Evolutionary conservation across 92 coral and sea anemone species (phyloP), one percentile per base, ranked within the genome.

Genomic region (Paramuricea clavata): DNA sequence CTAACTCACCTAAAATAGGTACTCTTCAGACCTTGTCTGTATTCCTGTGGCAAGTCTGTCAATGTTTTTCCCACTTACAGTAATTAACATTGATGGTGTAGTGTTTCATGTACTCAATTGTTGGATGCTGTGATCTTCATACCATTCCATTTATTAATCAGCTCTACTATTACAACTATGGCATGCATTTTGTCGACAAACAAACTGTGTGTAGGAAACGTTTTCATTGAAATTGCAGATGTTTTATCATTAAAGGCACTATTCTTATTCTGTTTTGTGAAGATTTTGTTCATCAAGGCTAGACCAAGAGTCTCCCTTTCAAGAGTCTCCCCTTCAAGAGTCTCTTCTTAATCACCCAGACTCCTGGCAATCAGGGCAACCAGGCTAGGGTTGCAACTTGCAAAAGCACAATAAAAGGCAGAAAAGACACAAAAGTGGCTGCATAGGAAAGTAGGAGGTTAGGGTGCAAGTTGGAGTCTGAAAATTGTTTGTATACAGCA

Each of bases 61-160:
- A 79, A 22, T 59, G 15, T 61, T 36, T 34, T 30, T 19, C 15
- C 26, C 15, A 35, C 69, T 19, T 21, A 26, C 34, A 27, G 69
- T 78, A 33, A 72, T 78, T 57, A 79, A 41, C 72, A 57, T 36
- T 79, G 34, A 79, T 39, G 73, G 84, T 61, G 54, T 59, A 79
- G 34, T 59, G 56, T 79, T 79, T 9, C 84, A 79, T 35, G 15
- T 13, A 23, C n/a, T 0, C 47, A 59, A 27, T 52, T 59, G 73
- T 25, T 12, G 33, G 72, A 79, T 8, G 72, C 84, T 79, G 84
- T 79, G 52, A 34, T 41, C 44, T 17, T 60, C 54, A 79, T 41
- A 17, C 73, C 52, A 9, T 76, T 42, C 82, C 27, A 76, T 76
- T 76, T 76, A 76, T 54, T 76, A 76, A 76, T 76, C 82, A 76